Conservation (phyloP, 2,797 vertebrate genomes). For the Paguma larvata region DNA sequence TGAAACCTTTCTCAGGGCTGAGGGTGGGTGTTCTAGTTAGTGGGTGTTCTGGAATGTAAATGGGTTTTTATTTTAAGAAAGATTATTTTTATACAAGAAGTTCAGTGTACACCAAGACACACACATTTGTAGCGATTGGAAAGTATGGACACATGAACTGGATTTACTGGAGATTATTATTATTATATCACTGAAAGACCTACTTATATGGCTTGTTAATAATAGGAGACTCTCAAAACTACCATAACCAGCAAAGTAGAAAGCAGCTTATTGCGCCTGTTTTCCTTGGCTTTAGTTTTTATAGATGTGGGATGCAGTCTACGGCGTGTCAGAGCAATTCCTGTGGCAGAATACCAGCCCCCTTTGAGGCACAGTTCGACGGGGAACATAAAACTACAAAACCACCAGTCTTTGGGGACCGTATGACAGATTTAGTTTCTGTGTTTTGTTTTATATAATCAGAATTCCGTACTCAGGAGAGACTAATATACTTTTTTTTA, state of each 20-base stretch:
- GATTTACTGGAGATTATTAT: constrained; percentile 10
- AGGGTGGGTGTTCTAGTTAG: constrained; percentile 68
- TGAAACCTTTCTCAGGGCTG: constrained; percentile 64
- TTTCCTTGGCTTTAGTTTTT: neutral
- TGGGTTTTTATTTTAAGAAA: constrained; percentile 73
- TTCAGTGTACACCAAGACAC: constrained; percentile 50
- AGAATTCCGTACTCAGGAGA: constrained; percentile 47
- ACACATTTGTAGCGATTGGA: constrained; percentile 27
- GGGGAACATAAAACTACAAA: neutral
- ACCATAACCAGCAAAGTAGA: neutral
- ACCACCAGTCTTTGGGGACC: neutral
- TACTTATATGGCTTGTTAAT: constrained; percentile 23
- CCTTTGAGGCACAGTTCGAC: neutral
- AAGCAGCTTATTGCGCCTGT: neutral
- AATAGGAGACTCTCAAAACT: neutral
- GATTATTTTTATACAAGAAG: constrained; percentile 70
- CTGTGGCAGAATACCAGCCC: neutral
- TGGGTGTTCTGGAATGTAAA: constrained; percentile 71
- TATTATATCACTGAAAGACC: neutral
- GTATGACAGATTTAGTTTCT: constrained; percentile 15
- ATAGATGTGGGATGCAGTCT: neutral
- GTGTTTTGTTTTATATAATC: constrained; percentile 43
- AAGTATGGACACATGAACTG: constrained; percentile 47
- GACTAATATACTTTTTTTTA: neutral
- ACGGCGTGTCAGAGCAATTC: neutral